Base-by-base conservation (phyloP, 2,888 invertebrate species). In the Fragum sueziense region DNA sequence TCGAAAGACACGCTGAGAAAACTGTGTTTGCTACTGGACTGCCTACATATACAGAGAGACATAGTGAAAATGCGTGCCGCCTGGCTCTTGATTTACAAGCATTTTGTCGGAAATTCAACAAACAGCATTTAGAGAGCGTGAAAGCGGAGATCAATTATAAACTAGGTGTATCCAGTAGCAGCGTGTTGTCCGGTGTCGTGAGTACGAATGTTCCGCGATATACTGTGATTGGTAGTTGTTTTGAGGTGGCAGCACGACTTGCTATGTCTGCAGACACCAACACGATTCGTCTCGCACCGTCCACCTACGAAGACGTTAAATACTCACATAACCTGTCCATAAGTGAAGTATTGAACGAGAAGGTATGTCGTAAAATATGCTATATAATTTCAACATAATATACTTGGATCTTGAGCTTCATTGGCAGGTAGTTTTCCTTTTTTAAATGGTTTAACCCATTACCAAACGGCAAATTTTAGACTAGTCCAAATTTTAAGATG, bases 141-240 rank as follows among this genome's bases (percentile, higher is more conserved):
- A 74, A 80, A 6, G n/a, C 75, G 4, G 69, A 72, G 9, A 27
- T 73, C 29, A 68, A 54, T 20, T 33, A 76, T 20, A 77, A 68
- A 31, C 72, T 52, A 68, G 86, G 68, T 41, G 79, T 70, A 72
- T 74, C 77, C 25, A n/a, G 59, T 11, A 89, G 90, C 4, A 71
- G 76, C 11, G 85, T 86, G 7, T 79, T 80, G 34, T 82, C 88
- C 14, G 89, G 90, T 6, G 82, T 88, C 3, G 74, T 89, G 0
- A 87, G 87, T 11, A 57, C 69, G 20, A 74, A 80, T 7, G 74
- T 85, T 33, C 89, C 88, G 1, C 77, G 80, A 57, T 88, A 85
- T 59, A 70, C 79, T 20, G 61, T 86, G 22, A 76, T 88, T 14
- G 88, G 89, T 1, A 77, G 81, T 31, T 80, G 86, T 0, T 74